Evolutionary conservation across 2,113 vertebrate genomes (phyloP).

Genomic region (Marmota flaviventris): DNA sequence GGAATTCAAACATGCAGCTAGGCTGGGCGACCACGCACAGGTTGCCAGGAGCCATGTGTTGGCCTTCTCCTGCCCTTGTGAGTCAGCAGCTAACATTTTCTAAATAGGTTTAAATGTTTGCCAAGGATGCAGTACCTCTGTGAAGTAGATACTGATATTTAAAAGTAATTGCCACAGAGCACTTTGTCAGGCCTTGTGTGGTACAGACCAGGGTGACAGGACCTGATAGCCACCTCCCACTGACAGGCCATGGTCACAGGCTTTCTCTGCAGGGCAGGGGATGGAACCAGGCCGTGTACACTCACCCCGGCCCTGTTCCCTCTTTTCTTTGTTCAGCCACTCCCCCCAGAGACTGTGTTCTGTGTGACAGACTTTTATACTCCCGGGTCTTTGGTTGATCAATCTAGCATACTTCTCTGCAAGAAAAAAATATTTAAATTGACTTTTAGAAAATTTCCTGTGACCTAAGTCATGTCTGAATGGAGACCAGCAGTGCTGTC

Average conservation of each 20-base stretch:
- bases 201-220: neutral
- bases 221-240: rapidly evolving
- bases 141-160: no score
- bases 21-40: no score
- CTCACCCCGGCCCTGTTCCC: neutral
- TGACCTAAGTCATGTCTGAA: neutral
- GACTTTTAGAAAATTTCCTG: neutral
- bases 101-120: neutral
- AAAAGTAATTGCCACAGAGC: no score
- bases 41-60: neutral
- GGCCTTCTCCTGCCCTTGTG: rapidly evolving
- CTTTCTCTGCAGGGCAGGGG: neutral
- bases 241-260: neutral
- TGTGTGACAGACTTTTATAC: neutral
- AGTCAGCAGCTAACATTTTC: neutral
- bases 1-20: neutral
- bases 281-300: neutral
- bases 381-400: neutral
- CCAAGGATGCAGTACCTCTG: rapidly evolving
- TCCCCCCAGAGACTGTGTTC: neutral
- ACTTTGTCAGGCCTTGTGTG: rapidly evolving
- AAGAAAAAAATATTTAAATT: neutral
- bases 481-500: neutral
- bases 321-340: neutral
- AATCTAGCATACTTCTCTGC: neutral